Conservation (phyloP, 1,140 invertebrate species). For the Pinna nobilis region DNA sequence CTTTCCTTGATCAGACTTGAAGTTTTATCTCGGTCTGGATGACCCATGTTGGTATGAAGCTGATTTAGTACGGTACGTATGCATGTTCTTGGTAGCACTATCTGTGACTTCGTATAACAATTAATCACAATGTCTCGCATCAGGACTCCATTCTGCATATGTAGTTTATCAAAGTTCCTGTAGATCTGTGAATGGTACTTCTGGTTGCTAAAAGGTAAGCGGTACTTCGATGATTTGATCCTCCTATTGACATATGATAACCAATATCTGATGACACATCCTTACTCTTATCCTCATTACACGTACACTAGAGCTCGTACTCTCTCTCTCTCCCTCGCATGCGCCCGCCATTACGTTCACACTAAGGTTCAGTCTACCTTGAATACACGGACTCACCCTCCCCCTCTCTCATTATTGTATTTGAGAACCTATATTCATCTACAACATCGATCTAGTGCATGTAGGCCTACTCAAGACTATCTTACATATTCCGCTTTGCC, state of each 20-base stretch:
- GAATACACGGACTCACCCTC: too few species aligned
- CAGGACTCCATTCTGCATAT: not conserved
- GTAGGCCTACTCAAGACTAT: too few species aligned
- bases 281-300: too few species aligned
- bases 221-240: not conserved
- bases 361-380: too few species aligned
- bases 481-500: too few species aligned
- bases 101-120: not conserved
- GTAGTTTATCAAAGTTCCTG: constrained; percentile 1
- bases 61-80: not conserved
- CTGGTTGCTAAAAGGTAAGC: not conserved
- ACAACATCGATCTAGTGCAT: too few species aligned
- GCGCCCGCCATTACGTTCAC: too few species aligned
- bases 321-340: too few species aligned
- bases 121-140: not conserved
- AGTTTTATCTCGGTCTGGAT: not conserved
- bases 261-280: not conserved
- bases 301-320: too few species aligned
- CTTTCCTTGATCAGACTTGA: not conserved
- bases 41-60: constrained; percentile 12
- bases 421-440: too few species aligned
- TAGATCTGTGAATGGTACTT: not conserved
- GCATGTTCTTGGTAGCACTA: not conserved
- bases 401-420: too few species aligned
- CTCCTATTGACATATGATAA: not conserved